These are phyloP conservation scores for Andrena dorsata DNA, from an alignment of 2,888 invertebrate genomes.

Conservation along the genomic window DNA sequence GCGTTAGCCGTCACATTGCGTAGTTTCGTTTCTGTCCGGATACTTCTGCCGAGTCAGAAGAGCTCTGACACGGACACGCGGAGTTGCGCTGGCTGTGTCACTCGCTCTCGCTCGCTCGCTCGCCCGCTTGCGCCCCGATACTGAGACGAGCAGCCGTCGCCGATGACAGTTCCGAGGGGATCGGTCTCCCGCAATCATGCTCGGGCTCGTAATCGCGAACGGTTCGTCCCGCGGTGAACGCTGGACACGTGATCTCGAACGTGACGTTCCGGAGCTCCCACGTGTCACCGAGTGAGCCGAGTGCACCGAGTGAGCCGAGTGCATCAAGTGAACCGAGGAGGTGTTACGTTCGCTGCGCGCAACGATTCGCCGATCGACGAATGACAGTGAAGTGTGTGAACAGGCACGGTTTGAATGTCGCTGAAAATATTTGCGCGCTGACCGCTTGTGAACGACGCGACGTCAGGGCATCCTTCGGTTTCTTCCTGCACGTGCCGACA, in stretches of 20 bases:
- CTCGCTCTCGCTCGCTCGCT: not conserved
- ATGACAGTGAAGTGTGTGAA: slow-evolving; percentile 9
- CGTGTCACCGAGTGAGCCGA: slow-evolving; percentile 46
- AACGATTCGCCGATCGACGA: not conserved
- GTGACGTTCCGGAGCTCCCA: slow-evolving; percentile 37
- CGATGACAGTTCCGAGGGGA: slow-evolving; percentile 55
- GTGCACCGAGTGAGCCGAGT: slow-evolving; percentile 13
- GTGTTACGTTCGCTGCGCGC: too few species aligned
- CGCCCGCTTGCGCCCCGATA: not conserved
- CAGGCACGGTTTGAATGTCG: not conserved
- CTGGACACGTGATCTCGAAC: slow-evolving; percentile 45
- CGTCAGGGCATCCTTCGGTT: not conserved
- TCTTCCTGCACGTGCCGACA: not conserved
- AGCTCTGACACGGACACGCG: slow-evolving; percentile 76
- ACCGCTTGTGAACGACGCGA: not conserved
- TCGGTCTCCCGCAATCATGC: slow-evolving; percentile 8
- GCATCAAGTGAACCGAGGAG: not conserved
- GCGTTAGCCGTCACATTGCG: slow-evolving; percentile 82
- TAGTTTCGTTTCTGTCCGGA: slow-evolving; percentile 83
- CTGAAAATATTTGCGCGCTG: not conserved
- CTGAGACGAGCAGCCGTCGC: slow-evolving; percentile 22
- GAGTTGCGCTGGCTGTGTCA: slow-evolving; percentile 57
- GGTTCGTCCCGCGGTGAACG: slow-evolving; percentile 31
- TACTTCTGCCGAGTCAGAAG: slow-evolving; percentile 80
- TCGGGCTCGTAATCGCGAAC: slow-evolving; percentile 35